Evolutionary conservation across 2,888 invertebrate genomes (phyloP).

Genomic region (Mactromeris polynyma): DNA sequence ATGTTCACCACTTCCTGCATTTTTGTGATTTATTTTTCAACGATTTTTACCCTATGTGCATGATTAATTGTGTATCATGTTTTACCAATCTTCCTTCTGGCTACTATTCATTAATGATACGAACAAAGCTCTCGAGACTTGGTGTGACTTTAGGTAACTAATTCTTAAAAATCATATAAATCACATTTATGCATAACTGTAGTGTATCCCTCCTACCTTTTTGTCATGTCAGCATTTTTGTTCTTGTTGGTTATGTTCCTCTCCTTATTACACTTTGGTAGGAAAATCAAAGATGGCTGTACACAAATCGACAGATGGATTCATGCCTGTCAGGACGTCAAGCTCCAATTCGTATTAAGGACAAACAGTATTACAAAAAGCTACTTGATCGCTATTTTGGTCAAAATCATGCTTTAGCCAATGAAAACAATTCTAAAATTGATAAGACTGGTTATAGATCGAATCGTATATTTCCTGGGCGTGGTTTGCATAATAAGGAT

Average conservation of each 20-base stretch:
- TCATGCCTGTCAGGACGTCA: slow-evolving; percentile 74
- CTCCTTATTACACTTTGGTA: slow-evolving; percentile 62
- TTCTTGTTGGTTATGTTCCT: slow-evolving; percentile 25
- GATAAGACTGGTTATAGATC: slow-evolving; percentile 67
- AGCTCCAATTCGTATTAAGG: slow-evolving; percentile 81
- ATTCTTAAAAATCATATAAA: neutral
- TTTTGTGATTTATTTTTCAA: neutral
- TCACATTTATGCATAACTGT: slow-evolving; percentile 27
- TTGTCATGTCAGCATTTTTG: slow-evolving; percentile 18
- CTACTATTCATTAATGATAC: neutral
- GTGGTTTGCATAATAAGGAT: slow-evolving; percentile 69
- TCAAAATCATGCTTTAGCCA: slow-evolving; percentile 81
- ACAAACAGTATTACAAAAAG: slow-evolving; percentile 83
- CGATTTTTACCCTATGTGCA: neutral
- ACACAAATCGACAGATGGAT: slow-evolving; percentile 75
- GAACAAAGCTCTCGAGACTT: neutral
- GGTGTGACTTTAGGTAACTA: neutral
- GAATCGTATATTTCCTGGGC: slow-evolving; percentile 65
- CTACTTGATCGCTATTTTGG: slow-evolving; percentile 84
- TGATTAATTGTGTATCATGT: neutral
- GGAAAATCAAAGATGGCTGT: slow-evolving; percentile 80
- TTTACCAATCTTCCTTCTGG: neutral
- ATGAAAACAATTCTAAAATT: slow-evolving; percentile 71
- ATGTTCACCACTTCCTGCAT: neutral
- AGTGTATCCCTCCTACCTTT: slow-evolving; percentile 8